Evolutionary conservation across 2,888 invertebrate species (phyloP).

Genomic region (Koerneria pararmatus): DNA sequence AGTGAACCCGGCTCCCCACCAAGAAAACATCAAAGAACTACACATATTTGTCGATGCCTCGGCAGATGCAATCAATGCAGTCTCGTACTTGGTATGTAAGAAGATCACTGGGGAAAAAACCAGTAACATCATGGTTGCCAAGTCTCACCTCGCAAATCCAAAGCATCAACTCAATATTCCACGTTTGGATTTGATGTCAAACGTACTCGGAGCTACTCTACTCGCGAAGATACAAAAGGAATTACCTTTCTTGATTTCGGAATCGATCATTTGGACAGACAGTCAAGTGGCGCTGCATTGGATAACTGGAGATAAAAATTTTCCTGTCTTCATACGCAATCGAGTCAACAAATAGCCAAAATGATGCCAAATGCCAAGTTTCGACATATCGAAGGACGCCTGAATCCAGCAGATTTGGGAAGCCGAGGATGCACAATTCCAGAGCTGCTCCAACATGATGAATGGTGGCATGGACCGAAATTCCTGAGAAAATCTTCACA

Average conservation of each 20-base stretch:
- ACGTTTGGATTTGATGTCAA: conserved; percentile 26
- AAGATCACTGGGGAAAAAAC: conserved; percentile 1
- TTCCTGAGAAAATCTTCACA: neutral
- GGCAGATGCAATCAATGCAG: neutral
- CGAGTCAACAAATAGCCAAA: neutral
- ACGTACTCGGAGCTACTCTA: conserved; percentile 20
- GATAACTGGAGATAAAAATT: conserved; percentile 12
- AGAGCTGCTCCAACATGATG: neutral
- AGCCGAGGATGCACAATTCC: neutral
- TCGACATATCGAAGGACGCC: conserved; percentile 1
- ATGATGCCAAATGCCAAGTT: neutral
- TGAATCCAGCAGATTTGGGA: conserved; percentile 8
- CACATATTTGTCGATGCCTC: conserved; percentile 13
- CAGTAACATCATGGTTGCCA: conserved; percentile 1
- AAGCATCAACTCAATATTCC: conserved; percentile 23
- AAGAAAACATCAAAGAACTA: conserved; percentile 5
- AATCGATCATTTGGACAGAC: conserved; percentile 27
- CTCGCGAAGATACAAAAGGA: neutral
- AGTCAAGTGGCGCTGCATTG: conserved; percentile 10
- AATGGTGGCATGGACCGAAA: conserved; percentile 11
- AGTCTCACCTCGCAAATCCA: neutral
- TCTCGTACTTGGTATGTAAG: neutral
- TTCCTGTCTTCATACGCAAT: conserved; percentile 17
- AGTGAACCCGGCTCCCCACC: neutral
- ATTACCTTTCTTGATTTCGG: conserved; percentile 4